Evolutionary conservation across 2,888 invertebrate genomes (phyloP).

Genomic region (Heliconius ethilla): DNA sequence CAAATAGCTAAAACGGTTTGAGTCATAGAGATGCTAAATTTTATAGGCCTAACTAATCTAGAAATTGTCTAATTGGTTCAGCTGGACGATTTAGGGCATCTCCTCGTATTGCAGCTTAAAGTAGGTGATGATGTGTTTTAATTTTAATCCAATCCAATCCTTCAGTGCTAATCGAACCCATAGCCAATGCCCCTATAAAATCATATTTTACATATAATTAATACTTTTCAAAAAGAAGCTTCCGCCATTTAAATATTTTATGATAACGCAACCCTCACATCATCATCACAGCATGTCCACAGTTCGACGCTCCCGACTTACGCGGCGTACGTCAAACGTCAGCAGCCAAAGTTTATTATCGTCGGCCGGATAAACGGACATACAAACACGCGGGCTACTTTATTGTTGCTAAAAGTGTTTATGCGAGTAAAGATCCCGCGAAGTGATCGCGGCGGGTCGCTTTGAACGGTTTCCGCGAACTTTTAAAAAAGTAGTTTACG

Average conservation of each 20-base stretch:
- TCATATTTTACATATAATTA: neutral
- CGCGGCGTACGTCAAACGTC: constrained; percentile 37
- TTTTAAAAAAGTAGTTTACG: constrained; percentile 24
- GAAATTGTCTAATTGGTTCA: constrained; percentile 25
- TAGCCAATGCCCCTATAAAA: neutral
- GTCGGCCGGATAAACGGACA: constrained; percentile 40
- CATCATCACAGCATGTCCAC: constrained; percentile 8
- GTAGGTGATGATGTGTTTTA: neutral
- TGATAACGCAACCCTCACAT: constrained; percentile 3
- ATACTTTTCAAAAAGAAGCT: constrained; percentile 6
- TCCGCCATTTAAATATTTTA: constrained; percentile 22
- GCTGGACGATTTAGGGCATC: constrained; percentile 20
- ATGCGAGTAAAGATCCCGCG: constrained; percentile 42
- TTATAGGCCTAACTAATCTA: constrained; percentile 34
- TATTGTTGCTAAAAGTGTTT: constrained; percentile 42
- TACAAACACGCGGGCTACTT: constrained; percentile 28
- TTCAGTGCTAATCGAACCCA: too few relatives aligned
- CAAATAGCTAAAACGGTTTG: constrained; percentile 37
- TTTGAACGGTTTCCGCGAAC: constrained; percentile 41
- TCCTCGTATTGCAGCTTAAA: neutral
- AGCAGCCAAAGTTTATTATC: constrained; percentile 41
- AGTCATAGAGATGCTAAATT: constrained; percentile 31
- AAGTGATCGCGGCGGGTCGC: constrained; percentile 31
- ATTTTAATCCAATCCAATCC: too few relatives aligned
- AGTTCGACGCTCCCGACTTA: constrained; percentile 40